phyloP scores from a whole-genome alignment of 2,888 invertebrate genomes.

The Leptinotarsa tumamoca region DNA sequence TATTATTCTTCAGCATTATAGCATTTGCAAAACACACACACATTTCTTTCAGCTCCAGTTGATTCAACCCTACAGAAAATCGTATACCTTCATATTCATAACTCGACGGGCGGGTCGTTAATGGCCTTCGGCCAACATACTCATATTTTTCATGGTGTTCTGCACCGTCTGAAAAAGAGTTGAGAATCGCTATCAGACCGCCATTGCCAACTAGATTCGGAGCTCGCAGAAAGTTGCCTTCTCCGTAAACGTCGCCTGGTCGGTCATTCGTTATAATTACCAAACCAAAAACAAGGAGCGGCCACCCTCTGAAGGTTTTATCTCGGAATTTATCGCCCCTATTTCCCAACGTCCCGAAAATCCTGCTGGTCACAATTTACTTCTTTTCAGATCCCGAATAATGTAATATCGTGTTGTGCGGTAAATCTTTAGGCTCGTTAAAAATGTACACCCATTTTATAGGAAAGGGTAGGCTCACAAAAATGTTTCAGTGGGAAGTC shows the following conservation, averaged over 20 bases:
- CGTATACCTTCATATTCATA: slow-evolving; percentile 14
- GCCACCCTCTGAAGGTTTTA: slow-evolving; percentile 62
- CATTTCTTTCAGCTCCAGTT: slow-evolving; percentile 16
- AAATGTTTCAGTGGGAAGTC: background rate
- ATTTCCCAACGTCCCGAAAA: slow-evolving; percentile 62
- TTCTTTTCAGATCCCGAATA: slow-evolving; percentile 62
- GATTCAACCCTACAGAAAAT: slow-evolving; percentile 4
- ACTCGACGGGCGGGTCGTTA: slow-evolving; percentile 4
- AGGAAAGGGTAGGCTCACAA: background rate
- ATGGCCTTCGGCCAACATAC: slow-evolving; percentile 25
- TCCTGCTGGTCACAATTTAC: slow-evolving; percentile 61
- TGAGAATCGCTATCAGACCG: slow-evolving; percentile 34
- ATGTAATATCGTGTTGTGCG: slow-evolving; percentile 62
- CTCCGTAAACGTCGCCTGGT: slow-evolving; percentile 31
- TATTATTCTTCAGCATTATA: no score
- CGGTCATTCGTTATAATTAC: slow-evolving; percentile 64
- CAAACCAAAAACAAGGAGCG: slow-evolving; percentile 64
- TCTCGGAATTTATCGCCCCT: slow-evolving; percentile 64
- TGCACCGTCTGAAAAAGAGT: slow-evolving; percentile 35
- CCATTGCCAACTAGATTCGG: slow-evolving; percentile 40
- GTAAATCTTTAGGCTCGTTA: slow-evolving; percentile 56
- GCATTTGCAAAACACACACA: background rate
- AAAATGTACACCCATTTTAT: slow-evolving; percentile 45
- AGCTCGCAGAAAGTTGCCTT: slow-evolving; percentile 35
- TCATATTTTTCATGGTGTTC: slow-evolving; percentile 36